Base-by-base conservation (phyloP, 2,113 vertebrate species). In the Dromas ardeola region DNA sequence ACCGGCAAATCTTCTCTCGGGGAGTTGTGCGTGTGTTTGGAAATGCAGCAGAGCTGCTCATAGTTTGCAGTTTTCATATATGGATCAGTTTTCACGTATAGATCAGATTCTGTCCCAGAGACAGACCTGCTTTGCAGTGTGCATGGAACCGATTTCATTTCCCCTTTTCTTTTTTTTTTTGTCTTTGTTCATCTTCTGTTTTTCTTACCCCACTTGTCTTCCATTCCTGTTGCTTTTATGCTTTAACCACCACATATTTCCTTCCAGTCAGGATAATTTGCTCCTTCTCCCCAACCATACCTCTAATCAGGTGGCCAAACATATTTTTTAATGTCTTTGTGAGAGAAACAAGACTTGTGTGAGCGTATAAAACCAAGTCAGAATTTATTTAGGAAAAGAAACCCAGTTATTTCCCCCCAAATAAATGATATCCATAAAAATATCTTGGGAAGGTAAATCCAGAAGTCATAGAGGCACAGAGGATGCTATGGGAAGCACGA, bases 1-100 rank as follows among this genome's bases (percentile, higher is more conserved):
- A 8, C 52, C 80, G 16, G 72, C n/a, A 43, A 32, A 83, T 40
- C 70, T 36, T 65, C 43, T 62, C 62, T 34, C 8, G 7, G 45
- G 56, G 52, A 34, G 20, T 2, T 26, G 0, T 1, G 30, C 7
- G 17, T 17, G n/a, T 15, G 29, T 32, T 67, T 53, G 66, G 36
- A 59, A 88, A 83, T 1, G 8, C n/a, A 17, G 40, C 53, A 52
- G 43, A 50, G 16, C 34, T n/a, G 74, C 70, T 79, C 23, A 1
- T 2, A 8, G 14, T 55, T 43, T 34, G 74, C 15, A 19, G 3
- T 56, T 93, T 85, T 61, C 59, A 10, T 52, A 11, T 17, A 26
- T 4, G 2, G 26, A 29, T 76, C 17, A 3, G 15, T 45, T 80
- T 77, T 78, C 6, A 18, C 0, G 0, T 56, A 6, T 6, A 14